phyloP scores from a whole-genome alignment of 2,113 vertebrate species.

The Hypomesus transpacificus region DNA sequence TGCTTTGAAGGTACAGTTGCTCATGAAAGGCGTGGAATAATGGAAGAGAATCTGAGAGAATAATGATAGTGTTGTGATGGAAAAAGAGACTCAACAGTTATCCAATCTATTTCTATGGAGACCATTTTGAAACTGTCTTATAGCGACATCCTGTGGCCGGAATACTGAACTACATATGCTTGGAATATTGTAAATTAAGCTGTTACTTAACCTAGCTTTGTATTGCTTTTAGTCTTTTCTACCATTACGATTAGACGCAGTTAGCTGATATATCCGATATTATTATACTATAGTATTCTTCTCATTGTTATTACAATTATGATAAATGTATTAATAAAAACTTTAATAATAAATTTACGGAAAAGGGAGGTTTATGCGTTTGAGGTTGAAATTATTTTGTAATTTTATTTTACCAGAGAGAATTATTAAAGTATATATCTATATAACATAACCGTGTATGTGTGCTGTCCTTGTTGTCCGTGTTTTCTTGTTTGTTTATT shows the following conservation, averaged over 20 bases:
- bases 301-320: slow-evolving; percentile 74
- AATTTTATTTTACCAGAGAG: slow-evolving; percentile 85
- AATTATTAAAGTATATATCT: slow-evolving; percentile 84
- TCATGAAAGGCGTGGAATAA: slow-evolving; percentile 57
- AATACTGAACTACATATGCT: slow-evolving; percentile 73
- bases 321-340: slow-evolving; percentile 71
- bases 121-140: slow-evolving; percentile 68
- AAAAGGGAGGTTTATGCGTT: slow-evolving; percentile 71
- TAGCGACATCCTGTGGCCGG: slow-evolving; percentile 76
- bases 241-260: slow-evolving; percentile 73
- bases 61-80: slow-evolving; percentile 54
- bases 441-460: slow-evolving; percentile 65
- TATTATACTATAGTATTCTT: slow-evolving; percentile 75
- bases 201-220: slow-evolving; percentile 76
- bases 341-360: slow-evolving; percentile 67
- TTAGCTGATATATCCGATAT: slow-evolving; percentile 77
- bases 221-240: slow-evolving; percentile 75
- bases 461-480: neutral
- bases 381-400: slow-evolving; percentile 82
- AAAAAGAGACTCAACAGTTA: slow-evolving; percentile 61
- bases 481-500: neutral
- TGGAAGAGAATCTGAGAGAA: slow-evolving; percentile 54
- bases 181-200: slow-evolving; percentile 76
- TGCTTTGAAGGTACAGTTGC: slow-evolving; percentile 60
- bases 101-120: slow-evolving; percentile 55